Evolutionary conservation across 1,140 invertebrate species (phyloP).

Genomic region (Acromyrmex charruanus): DNA sequence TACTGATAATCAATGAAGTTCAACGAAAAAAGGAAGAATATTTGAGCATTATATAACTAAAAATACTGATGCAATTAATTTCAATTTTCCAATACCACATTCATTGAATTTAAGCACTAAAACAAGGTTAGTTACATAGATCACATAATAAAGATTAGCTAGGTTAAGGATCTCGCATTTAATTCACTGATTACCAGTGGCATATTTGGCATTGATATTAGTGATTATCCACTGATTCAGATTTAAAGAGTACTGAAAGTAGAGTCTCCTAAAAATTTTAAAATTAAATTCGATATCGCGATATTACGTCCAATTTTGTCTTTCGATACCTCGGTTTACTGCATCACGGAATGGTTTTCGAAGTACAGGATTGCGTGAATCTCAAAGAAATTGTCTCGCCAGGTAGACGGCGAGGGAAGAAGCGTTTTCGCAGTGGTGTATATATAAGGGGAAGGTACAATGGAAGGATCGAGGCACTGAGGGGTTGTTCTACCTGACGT

Average conservation of each 20-base stretch:
- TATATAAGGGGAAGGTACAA: constrained; percentile 49
- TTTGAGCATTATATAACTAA: no score
- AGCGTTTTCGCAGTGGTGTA: constrained; percentile 59
- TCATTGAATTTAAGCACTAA: no score
- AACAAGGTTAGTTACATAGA: no score
- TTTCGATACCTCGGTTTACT: constrained; percentile 6
- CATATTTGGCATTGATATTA: no score
- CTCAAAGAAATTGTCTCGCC: constrained; percentile 65
- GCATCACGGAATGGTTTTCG: constrained; percentile 11
- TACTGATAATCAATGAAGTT: no score
- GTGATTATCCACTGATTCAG: no score
- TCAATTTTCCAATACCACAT: no score
- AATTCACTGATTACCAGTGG: no score
- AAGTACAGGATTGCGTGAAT: constrained; percentile 64
- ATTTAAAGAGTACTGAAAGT: background rate
- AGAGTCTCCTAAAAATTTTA: background rate
- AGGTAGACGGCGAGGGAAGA: background rate
- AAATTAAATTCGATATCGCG: background rate
- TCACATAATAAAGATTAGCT: no score
- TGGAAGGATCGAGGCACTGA: constrained; percentile 59
- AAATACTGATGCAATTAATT: no score
- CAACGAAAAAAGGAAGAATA: no score
- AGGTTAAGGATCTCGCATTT: no score
- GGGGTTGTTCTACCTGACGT: constrained; percentile 82
- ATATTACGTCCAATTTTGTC: background rate